Base-by-base conservation (phyloP, 30 jellyfish, hydroid and myxozoan species). In the Turritopsis rubra region DNA sequence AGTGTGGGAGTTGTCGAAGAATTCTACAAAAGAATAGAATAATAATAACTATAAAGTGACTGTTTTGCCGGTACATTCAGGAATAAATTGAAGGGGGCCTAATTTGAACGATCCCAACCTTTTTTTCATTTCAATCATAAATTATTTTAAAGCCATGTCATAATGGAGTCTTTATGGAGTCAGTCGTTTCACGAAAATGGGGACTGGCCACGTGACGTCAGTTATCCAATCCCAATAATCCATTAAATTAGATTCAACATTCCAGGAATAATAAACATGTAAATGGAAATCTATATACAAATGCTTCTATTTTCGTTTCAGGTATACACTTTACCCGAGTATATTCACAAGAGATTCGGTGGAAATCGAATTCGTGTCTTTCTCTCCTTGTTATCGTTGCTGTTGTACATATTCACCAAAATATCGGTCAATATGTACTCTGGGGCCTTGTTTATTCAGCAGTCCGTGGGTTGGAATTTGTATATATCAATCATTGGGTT, bases 311-410 rank as follows among this genome's bases (percentile, higher is more conserved):
- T 84, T 75, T 84, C 22, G 21, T 79, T 21, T 16, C 75, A 93
- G 99, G 99, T 93, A 18, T 93, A 89, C 90, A 93, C 99, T 1
- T 71, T 93, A 70, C 99, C 99, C 4, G 99, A 93, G 86, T 93
- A 93, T 81, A 93, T 93, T 68, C 99, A 93, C 85, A 93, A 93
- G 60, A 85, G 99, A 53, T 93, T 93, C 77, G 99, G 99, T 76
- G 99, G 99, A 71, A 88, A 93, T 41, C 85, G 99, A 53, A 93
- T 93, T 24, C 85, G 99, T 21, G 85, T 93, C 13, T 93, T 93
- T 76, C 88, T 93, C 29, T 88, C 99, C 31, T 20, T 93, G 86
- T 86, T 93, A 54, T 93, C 99, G 8, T 70, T 93, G 85, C 73
- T 93, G 29, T 84, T 93, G 21, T 93, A 93, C 87, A 93, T 93